Percentiles rank a stretch among this genome's conserved stretches.
These are phyloP conservation scores for Metaphire vulgaris DNA, from an alignment of 1,140 invertebrate genomes.

Conservation along the genomic window DNA sequence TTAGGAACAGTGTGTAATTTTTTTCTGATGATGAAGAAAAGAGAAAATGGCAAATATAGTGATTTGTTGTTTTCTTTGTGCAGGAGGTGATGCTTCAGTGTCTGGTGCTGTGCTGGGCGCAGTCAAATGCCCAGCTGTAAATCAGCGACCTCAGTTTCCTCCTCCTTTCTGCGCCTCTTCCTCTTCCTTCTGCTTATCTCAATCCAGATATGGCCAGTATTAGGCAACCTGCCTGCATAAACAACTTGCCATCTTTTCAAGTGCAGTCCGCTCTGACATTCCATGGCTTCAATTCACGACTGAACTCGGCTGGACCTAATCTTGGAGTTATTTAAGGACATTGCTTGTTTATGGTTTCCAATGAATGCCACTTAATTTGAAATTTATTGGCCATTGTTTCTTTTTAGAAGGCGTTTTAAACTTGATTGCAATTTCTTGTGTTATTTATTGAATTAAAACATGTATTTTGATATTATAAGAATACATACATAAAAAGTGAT, in stretches of 20 bases:
- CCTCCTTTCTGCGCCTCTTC: not conserved
- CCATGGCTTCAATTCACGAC: not conserved
- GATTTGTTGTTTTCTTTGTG: no score
- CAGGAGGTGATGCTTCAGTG: not conserved
- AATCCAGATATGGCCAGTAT: not conserved
- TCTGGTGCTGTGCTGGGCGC: not conserved
- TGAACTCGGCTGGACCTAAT: not conserved
- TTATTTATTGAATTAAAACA: no score
- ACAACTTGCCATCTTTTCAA: not conserved
- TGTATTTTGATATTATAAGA: no score
- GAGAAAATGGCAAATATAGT: no score
- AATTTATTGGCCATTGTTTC: no score
- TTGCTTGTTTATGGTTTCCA: no score
- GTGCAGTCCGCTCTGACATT: not conserved
- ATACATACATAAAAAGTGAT: no score
- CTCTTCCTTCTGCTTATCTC: not conserved
- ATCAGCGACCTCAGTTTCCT: not conserved
- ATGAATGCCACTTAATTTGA: no score
- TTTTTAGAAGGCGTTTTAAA: no score
- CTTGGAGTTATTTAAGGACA: not conserved
- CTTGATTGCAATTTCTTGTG: no score
- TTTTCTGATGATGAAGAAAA: no score
- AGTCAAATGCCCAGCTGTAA: not conserved
- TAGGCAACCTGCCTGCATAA: not conserved
- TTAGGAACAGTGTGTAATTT: no score